Base-by-base conservation (phyloP, 2,888 invertebrate genomes). In the Hypolimnas misippus region DNA sequence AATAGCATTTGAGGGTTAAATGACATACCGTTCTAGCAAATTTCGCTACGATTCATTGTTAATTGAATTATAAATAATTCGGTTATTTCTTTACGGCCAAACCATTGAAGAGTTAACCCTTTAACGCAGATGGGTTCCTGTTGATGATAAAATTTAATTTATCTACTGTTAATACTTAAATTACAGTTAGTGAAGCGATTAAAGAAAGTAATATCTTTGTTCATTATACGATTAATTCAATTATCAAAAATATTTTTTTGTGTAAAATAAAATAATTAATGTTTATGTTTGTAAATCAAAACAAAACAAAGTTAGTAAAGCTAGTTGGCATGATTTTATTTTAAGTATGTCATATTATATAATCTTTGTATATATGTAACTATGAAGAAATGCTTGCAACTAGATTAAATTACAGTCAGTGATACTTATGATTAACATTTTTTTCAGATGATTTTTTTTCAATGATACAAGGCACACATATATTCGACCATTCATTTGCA, bases 61-160 rank as follows among this genome's bases (percentile, higher is more conserved):
- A 85, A 88, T 86, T 79, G 79, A 82, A 84, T 87, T 86, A 87
- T 73, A 70, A 74, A 75, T 85, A 85, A 88, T 79, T 79, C 73
- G 76, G 78, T 87, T 86, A 84, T 75, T 76, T 77, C 79, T 82
- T 82, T 78, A 78, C 74, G 70, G 69, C 60, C 66, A 71, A 74
- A 76, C 73, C 73, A 75, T 77, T 76, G 77, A 74, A 69, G 79
- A 78, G 78, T 79, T 83, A 86, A 86, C 87, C 87, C 87, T 82
- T 84, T 75, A 73, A 68, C 73, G 74, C 87, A 83, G 82, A 83
- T 83, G 86, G 73, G 77, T 70, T 77, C 73, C 76, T 68, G 65
- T 69, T 72, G 67, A 72, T 63, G 58, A 66, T 64, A 61, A 73
- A 75, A 79, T 77, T 74, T 70, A 76, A 82, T 79, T 78, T 73